Conservation (phyloP, 2,888 invertebrate species). For the Erebia ligea region DNA sequence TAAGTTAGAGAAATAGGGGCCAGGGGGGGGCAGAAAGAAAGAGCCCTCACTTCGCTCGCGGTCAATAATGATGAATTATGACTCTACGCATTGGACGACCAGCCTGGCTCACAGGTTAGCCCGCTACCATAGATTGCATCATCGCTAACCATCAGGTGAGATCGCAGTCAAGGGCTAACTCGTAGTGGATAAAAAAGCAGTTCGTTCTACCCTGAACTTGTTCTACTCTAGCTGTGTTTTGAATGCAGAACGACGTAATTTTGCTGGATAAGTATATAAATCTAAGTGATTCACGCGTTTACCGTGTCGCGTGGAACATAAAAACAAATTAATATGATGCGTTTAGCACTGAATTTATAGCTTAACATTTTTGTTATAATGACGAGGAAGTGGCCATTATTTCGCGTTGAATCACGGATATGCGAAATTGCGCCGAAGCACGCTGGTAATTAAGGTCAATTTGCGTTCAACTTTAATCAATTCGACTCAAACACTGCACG, state of each 20-base stretch:
- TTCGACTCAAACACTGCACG: conserved; percentile 55
- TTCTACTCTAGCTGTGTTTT: too few relatives aligned
- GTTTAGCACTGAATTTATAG: conserved; percentile 31
- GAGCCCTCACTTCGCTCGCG: too few relatives aligned
- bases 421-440: conserved; percentile 47
- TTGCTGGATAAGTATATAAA: neutral
- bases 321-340: conserved; percentile 36
- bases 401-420: conserved; percentile 46
- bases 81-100: too few relatives aligned
- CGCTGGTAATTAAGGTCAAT: conserved; percentile 65
- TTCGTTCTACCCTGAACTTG: too few relatives aligned
- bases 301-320: conserved; percentile 19
- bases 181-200: too few relatives aligned
- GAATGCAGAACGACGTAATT: neutral
- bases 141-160: too few relatives aligned
- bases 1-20: too few relatives aligned
- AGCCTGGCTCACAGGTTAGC: too few relatives aligned
- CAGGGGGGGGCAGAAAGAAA: too few relatives aligned
- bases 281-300: conserved; percentile 15
- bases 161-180: too few relatives aligned
- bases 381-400: conserved; percentile 43
- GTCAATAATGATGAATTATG: too few relatives aligned
- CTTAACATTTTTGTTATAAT: conserved; percentile 32
- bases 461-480: conserved; percentile 54
- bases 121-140: too few relatives aligned